Evolutionary conservation across 2,797 vertebrate species (phyloP).

Genomic region (Eleutherodactylus coqui): DNA sequence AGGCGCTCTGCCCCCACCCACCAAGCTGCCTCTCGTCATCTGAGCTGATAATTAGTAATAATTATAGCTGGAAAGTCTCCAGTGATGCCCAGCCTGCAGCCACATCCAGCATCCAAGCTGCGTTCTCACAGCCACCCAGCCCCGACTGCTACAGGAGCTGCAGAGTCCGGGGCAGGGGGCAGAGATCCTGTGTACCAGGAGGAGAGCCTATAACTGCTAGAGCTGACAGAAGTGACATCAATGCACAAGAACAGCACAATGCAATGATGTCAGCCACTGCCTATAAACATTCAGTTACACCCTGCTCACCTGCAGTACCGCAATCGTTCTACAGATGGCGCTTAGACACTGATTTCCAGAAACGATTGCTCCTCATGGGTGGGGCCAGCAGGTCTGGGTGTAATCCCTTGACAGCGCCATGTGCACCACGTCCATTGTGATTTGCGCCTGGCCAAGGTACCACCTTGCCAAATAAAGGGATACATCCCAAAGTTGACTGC

Average conservation of each 20-base stretch:
- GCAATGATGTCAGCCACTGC: no score
- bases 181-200: neutral
- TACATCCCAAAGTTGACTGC: no score
- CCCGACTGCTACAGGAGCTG: neutral
- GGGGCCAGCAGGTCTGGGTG: no score
- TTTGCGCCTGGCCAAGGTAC: no score
- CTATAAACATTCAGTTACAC: no score
- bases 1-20: neutral
- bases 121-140: conserved; percentile 5
- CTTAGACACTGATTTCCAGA: neutral
- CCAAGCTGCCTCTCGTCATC: neutral
- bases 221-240: no score
- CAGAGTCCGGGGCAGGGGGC: neutral
- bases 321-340: neutral
- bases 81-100: conserved; percentile 12
- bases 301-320: neutral
- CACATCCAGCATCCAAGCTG: neutral
- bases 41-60: neutral
- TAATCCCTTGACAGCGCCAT: no score
- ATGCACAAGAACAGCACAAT: no score
- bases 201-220: no score
- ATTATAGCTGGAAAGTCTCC: neutral
- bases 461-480: no score
- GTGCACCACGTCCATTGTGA: no score
- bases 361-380: neutral